Evolutionary conservation across 2,797 vertebrate genomes (phyloP).

Genomic region (Clarias platycephalus): DNA sequence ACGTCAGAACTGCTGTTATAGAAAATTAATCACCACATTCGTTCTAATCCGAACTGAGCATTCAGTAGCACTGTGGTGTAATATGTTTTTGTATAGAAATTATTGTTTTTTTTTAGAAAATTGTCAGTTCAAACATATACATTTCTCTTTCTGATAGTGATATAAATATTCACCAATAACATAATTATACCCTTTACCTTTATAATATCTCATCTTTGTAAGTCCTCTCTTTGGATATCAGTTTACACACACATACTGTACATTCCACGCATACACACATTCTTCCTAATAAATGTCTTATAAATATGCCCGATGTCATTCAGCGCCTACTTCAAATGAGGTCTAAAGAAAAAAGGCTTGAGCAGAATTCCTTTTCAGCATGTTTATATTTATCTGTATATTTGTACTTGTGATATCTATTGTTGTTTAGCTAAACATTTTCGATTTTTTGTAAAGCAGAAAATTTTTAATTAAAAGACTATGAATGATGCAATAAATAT

Average conservation of each 20-base stretch:
- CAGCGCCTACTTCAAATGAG: neutral
- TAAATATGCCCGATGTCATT: slow-evolving; percentile 1
- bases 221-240: neutral
- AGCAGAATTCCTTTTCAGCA: neutral
- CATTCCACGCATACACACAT: neutral
- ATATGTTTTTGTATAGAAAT: neutral
- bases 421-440: neutral
- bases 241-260: neutral
- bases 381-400: neutral
- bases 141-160: neutral
- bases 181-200: neutral
- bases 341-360: neutral
- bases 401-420: neutral
- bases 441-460: neutral
- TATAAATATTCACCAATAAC: neutral
- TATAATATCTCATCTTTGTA: neutral
- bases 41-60: neutral
- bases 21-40: neutral
- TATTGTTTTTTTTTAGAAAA: neutral
- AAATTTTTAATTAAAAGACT: neutral
- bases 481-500: neutral
- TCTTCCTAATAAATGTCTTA: neutral
- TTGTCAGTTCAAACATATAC: neutral
- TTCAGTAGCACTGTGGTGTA: neutral
- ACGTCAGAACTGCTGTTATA: neutral